These are phyloP conservation scores for Drosophila atroscutellata DNA, from an alignment of 2,888 invertebrate species.

Conservation along the genomic window DNA sequence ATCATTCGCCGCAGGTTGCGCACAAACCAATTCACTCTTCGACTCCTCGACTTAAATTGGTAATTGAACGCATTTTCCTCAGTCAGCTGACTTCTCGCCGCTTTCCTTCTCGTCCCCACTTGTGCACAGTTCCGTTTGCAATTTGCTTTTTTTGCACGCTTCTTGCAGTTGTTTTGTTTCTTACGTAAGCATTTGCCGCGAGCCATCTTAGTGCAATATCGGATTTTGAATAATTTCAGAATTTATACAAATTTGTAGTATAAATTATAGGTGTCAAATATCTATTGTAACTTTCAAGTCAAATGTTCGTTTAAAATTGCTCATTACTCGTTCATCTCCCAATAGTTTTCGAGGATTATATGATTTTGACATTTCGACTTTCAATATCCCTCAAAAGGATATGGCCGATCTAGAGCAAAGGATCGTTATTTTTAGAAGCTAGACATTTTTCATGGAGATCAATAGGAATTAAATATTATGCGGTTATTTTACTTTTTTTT, in stretches of 20 bases:
- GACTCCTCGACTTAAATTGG: constrained; percentile 21
- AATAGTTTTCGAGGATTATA: no score
- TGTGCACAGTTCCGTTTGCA: constrained; percentile 31
- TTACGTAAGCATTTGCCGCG: background rate
- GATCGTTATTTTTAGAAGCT: background rate
- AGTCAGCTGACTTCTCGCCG: background rate
- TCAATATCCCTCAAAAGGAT: background rate
- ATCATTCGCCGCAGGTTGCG: background rate
- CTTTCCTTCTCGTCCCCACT: constrained; percentile 23
- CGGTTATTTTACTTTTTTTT: background rate
- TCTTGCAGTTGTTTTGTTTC: background rate
- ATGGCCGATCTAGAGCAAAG: background rate
- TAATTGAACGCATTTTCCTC: constrained; percentile 21
- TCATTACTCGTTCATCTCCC: background rate
- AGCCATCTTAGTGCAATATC: constrained; percentile 12
- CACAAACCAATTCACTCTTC: constrained; percentile 24
- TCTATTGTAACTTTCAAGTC: background rate
- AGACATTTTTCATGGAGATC: background rate
- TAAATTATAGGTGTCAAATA: background rate
- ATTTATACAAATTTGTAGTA: background rate
- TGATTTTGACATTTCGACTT: background rate
- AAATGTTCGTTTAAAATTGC: background rate
- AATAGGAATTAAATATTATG: background rate
- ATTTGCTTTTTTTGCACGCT: background rate
- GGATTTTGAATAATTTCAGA: background rate